Evolutionary conservation across 2,797 vertebrate genomes (phyloP).

Genomic region (Xiphophorus birchmanni): DNA sequence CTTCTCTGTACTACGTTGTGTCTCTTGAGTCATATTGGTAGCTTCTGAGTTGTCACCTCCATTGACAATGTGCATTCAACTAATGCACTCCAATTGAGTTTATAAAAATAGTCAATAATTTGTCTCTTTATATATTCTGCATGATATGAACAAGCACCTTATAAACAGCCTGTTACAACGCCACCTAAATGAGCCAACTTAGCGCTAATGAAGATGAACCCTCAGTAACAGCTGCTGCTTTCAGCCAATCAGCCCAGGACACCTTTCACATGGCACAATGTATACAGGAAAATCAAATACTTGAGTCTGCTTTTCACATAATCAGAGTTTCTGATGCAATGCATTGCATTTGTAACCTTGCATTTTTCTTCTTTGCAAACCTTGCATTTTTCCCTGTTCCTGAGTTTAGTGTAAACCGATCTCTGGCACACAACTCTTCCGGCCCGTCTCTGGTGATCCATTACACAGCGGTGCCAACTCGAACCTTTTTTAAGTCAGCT

Average conservation of each 20-base stretch:
- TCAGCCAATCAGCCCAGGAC: neutral
- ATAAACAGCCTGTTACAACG: neutral
- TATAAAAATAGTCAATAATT: neutral
- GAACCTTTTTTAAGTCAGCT: constrained; percentile 60
- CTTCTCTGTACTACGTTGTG: neutral
- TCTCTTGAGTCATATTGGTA: neutral
- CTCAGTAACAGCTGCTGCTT: neutral
- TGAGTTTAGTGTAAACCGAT: constrained; percentile 76
- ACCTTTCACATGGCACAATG: neutral
- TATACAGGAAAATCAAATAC: constrained; percentile 38
- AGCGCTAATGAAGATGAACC: neutral
- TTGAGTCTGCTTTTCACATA: constrained; percentile 54
- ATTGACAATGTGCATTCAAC: neutral
- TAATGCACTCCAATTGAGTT: neutral
- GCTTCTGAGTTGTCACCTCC: neutral
- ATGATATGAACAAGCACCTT: neutral
- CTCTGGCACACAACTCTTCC: constrained; percentile 66
- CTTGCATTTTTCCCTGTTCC: constrained; percentile 63
- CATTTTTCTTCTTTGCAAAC: constrained; percentile 70
- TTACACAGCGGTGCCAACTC: constrained; percentile 69
- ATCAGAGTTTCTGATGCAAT: constrained; percentile 69
- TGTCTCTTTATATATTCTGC: neutral
- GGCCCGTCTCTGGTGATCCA: constrained; percentile 66
- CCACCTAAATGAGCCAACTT: neutral
- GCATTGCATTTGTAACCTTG: constrained; percentile 59